Base-by-base conservation (phyloP, 2,888 invertebrate species). In the Plusia festucae region DNA sequence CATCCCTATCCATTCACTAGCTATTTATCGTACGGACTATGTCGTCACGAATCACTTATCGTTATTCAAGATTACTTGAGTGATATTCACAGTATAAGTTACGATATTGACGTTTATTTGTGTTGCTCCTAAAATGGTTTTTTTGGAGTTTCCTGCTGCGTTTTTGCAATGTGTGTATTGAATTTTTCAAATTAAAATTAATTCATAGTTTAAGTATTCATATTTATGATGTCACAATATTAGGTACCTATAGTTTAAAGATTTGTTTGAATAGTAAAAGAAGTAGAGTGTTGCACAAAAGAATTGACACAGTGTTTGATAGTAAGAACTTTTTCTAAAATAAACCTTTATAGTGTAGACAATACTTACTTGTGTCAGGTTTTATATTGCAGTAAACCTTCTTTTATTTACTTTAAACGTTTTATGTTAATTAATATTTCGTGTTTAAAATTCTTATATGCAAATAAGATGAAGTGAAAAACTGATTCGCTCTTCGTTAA, bases 41-140 rank as follows among this genome's bases (percentile, higher is more conserved):
- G 72, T 76, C 66, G 44, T 62, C 20, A 30, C 34, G 9, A 60
- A 73, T 73, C 73, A 73, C 73, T 73, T 73, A 76, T 65, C 73
- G 73, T 73, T 63, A 76, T 60, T 73, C 73, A 76, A 49, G 67
- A 76, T 76, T 76, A 63, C 60, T 76, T 65, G 34, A 55, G 65
- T 66, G 72, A 76, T 66, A 66, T 53, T 67, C 53, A 66, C 62
- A 57, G 60, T 67, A 32, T 63, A 71, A 22, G 67, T 62, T 67
- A 32, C 46, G 67, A 71, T 66, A 73, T 66, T 71, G 76, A 62
- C 60, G 62, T 76, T 46, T 16, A n/a, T n/a, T n/a, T 46, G n/a
- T 6, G 52, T 22, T 24, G 15, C 24, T 7, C n/a, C 4, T 40
- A 40, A n/a, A 40, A 40, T 6, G 4, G n/a, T 5, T n/a, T 40